Evolutionary conservation across 2,113 vertebrate genomes (phyloP).

Genomic region (Callithrix jacchus): DNA sequence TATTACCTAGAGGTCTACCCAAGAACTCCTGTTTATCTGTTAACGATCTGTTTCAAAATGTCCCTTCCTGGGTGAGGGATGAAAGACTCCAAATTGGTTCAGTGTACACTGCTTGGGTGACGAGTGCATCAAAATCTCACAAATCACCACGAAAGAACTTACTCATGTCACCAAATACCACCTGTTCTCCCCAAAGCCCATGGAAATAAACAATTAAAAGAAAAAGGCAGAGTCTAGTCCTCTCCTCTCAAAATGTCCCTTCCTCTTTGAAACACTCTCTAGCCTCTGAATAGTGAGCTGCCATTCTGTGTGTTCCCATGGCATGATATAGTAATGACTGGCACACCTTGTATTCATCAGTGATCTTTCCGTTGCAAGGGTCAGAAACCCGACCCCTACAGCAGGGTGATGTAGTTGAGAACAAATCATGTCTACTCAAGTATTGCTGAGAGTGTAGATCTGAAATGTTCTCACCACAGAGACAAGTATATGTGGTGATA

Average conservation of each 20-base stretch:
- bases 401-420: neutral
- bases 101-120: too few species aligned
- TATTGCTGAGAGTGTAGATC: neutral
- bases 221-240: too few species aligned
- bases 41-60: neutral
- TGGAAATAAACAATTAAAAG: too few species aligned
- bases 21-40: neutral
- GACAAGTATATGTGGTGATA: neutral
- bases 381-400: neutral
- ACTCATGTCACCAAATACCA: neutral
- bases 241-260: neutral
- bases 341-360: neutral
- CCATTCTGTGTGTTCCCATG: neutral
- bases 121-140: neutral
- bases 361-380: neutral
- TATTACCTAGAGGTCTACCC: neutral
- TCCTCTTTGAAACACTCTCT: neutral
- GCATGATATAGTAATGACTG: neutral
- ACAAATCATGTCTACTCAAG: neutral
- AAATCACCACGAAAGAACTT: neutral
- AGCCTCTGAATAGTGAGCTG: neutral
- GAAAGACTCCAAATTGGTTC: too few species aligned
- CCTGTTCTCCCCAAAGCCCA: too few species aligned
- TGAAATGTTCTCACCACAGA: neutral
- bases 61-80: neutral